Evolutionary conservation across 2,888 invertebrate species (phyloP), one percentile per base, ranked within the genome.

Genomic region (Drosophila diplacantha): DNA sequence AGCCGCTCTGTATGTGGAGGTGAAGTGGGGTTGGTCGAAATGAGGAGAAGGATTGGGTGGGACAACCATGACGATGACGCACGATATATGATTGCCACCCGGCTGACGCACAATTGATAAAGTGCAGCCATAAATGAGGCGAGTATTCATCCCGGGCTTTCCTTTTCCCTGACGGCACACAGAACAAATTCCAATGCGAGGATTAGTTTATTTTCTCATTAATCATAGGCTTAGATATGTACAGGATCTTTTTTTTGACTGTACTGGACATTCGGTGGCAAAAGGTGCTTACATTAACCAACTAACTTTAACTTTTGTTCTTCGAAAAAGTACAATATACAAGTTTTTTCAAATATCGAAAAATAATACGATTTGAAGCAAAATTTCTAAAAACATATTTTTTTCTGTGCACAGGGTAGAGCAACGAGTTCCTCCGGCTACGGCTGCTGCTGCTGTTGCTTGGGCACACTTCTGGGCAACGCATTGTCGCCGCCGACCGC

Each of bases 401-500:
- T 37, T 32, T 38, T 18, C 37, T 14, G 62, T 64, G 32, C 47
- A 18, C 14, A 80, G 78, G 66, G 44, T 56, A 63, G 58, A 80
- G 68, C 73, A 71, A 83, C 72, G 71, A 75, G 71, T 69, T 65
- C 67, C 64, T 72, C 68, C 71, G 59, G 62, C 66, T 71, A 70
- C 59, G 69, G 75, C 52, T 64, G 68, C 55, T 78, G 71, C 63
- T 62, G 80, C 69, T 78, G 79, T 77, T 76, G 68, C 69, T 68
- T 77, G 69, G 69, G 67, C 67, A 54, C 67, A 74, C 71, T 78
- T 77, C 83, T 84, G 81, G 81, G 86, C 86, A 79, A 81, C 82
- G 74, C 78, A 77, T 81, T 86, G 85, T 85, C 85, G 77, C 79
- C 84, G 71, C 75, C 80, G 72, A 82, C 82, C 83, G 80, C 80